Conservation (phyloP, 2,888 invertebrate species). For the Lithosia quadra region DNA sequence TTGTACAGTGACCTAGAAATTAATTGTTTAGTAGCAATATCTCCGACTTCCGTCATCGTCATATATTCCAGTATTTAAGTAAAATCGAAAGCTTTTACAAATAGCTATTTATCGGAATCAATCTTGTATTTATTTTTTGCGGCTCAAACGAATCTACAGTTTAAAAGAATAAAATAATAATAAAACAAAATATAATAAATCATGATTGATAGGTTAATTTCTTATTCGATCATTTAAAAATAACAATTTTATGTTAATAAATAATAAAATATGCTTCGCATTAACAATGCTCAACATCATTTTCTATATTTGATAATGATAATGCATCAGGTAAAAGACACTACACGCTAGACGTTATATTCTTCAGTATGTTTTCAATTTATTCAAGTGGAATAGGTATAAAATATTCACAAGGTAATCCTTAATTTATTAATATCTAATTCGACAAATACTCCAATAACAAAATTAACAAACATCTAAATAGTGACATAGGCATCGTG, state of each 20-base stretch:
- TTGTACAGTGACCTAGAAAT: not conserved
- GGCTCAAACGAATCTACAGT: too few species aligned
- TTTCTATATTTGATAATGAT: too few species aligned
- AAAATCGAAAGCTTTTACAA: not conserved
- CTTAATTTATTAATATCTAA: conserved; percentile 48
- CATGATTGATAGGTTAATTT: too few species aligned
- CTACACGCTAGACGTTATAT: conserved; percentile 15
- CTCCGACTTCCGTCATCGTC: not conserved
- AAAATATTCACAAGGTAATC: conserved; percentile 39
- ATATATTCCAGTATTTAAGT: not conserved
- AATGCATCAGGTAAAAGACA: not conserved
- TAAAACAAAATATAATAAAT: too few species aligned
- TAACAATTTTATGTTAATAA: too few species aligned
- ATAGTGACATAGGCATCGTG: conserved; percentile 45
- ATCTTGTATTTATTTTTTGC: too few species aligned
- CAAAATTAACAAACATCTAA: conserved; percentile 63
- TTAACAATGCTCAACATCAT: too few species aligned
- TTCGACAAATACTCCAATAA: conserved; percentile 62
- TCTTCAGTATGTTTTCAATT: conserved; percentile 23
- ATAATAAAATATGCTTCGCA: too few species aligned
- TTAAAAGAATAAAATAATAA: too few species aligned
- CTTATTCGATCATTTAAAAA: too few species aligned
- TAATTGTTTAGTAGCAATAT: not conserved
- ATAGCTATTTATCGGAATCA: too few species aligned
- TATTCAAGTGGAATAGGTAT: conserved; percentile 23